Conservation (phyloP, 2,113 vertebrate species). For the Ondatra zibethicus region DNA sequence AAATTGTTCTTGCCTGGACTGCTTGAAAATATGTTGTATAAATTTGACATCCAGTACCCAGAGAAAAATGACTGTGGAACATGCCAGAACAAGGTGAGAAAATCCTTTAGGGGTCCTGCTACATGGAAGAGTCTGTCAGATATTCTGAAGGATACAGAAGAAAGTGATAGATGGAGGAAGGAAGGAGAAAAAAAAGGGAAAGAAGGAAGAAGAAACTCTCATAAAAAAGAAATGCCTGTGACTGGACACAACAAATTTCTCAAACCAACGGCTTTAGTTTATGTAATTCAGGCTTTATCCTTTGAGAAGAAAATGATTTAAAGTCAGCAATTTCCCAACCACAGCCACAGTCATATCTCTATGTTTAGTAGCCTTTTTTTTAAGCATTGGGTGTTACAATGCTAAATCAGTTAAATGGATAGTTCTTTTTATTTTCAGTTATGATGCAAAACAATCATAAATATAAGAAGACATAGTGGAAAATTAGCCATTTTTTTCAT, state of each 20-base stretch:
- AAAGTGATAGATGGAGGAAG: no score
- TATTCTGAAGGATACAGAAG: no score
- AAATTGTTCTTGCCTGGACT: no score
- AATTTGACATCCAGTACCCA: no score
- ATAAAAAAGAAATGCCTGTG: not conserved
- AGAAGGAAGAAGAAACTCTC: not conserved
- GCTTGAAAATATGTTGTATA: no score
- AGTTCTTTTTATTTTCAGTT: not conserved
- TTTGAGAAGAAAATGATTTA: not conserved
- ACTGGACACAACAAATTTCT: not conserved
- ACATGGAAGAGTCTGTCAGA: no score
- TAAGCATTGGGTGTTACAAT: not conserved
- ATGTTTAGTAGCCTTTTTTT: not conserved
- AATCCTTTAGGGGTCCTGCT: no score
- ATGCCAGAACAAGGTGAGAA: no score
- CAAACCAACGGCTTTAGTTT: not conserved
- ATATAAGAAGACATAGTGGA: conserved; percentile 4
- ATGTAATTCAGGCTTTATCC: not conserved
- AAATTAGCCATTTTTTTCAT: not conserved
- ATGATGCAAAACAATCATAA: not conserved
- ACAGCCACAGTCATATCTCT: not conserved
- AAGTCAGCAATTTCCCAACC: not conserved
- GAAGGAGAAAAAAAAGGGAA: no score
- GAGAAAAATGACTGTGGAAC: no score
- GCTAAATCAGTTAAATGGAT: not conserved